Conservation (phyloP, 2,113 vertebrate genomes). For the Corydoras maculifer region DNA sequence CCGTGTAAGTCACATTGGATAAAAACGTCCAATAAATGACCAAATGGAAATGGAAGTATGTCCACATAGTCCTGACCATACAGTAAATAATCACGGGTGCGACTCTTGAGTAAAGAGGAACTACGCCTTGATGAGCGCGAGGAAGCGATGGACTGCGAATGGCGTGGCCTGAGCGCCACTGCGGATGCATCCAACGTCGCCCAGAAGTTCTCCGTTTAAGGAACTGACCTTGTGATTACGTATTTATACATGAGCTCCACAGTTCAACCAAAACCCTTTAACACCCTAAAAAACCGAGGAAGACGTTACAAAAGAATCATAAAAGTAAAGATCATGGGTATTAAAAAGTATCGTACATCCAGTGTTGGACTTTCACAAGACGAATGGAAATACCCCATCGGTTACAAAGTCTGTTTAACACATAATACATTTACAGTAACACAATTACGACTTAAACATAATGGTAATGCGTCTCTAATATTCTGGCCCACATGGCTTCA, state of each 20-base stretch:
- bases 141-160: background rate
- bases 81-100: too few species aligned
- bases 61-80: too few species aligned
- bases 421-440: slow-evolving; percentile 67
- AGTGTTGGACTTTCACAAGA: slow-evolving; percentile 75
- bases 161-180: too few species aligned
- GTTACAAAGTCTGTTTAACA: slow-evolving; percentile 56
- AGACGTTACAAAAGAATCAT: slow-evolving; percentile 34
- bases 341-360: slow-evolving; percentile 59
- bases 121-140: too few species aligned
- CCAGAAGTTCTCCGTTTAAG: slow-evolving; percentile 4
- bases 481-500: slow-evolving; percentile 44
- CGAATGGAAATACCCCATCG: slow-evolving; percentile 59
- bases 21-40: too few species aligned
- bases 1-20: too few species aligned
- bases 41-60: too few species aligned
- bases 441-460: slow-evolving; percentile 50
- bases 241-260: slow-evolving; percentile 38
- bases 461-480: slow-evolving; percentile 58
- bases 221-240: slow-evolving; percentile 17
- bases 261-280: slow-evolving; percentile 41
- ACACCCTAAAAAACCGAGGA: slow-evolving; percentile 50
- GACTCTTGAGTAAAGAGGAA: too few species aligned
- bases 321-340: slow-evolving; percentile 40
- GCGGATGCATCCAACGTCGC: background rate